Conservation (phyloP, 2,113 vertebrate genomes). For the Carollia perspicillata region DNA sequence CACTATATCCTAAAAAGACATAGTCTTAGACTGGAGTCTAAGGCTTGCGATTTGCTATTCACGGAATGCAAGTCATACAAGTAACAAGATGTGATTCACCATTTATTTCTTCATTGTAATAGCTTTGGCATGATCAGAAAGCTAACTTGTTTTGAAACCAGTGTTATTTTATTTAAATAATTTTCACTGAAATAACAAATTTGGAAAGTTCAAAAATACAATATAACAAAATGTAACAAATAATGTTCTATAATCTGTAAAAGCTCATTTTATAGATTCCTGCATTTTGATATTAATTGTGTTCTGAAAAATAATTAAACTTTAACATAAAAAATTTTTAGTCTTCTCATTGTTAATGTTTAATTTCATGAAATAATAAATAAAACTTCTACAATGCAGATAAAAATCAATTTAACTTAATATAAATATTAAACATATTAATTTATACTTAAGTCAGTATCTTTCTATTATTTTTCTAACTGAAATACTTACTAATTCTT, state of each 20-base stretch:
- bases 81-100: neutral
- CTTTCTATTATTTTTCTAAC: slow-evolving; percentile 20
- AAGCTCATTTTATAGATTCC: neutral
- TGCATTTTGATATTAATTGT: neutral
- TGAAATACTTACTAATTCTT: slow-evolving; percentile 96
- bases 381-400: slow-evolving; percentile 13
- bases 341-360: neutral
- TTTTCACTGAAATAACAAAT: neutral
- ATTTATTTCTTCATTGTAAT: slow-evolving; percentile 14
- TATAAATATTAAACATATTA: neutral
- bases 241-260: neutral
- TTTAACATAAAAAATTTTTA: neutral
- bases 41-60: neutral
- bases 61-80: neutral
- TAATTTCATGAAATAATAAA: neutral
- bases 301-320: neutral
- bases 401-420: neutral
- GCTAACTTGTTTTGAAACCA: neutral
- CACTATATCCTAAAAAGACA: neutral
- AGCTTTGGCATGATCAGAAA: slow-evolving; percentile 16
- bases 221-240: neutral
- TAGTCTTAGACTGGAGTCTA: neutral
- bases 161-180: slow-evolving; percentile 30
- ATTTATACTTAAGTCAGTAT: neutral
- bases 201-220: neutral